Percentiles rank a stretch among this genome's conserved stretches.
These are phyloP conservation scores for Hydriomena furcata DNA, from an alignment of 2,888 invertebrate species.

Conservation along the genomic window DNA sequence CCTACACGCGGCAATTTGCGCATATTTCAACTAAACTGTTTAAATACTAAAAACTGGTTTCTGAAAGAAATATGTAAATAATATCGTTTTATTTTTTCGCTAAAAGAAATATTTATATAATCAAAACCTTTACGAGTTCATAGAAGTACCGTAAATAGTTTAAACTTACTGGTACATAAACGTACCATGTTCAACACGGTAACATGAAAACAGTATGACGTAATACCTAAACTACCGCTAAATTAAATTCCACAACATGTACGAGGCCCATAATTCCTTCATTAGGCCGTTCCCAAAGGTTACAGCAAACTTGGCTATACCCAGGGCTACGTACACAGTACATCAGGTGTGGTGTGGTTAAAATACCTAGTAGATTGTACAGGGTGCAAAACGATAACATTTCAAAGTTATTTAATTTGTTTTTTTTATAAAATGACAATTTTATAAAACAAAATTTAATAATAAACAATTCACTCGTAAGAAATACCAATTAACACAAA, in stretches of 20 bases:
- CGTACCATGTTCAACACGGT: not conserved
- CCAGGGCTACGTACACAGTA: conserved; percentile 38
- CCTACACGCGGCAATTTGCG: too few relatives aligned
- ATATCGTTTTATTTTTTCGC: too few relatives aligned
- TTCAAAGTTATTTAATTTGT: not conserved
- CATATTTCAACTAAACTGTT: too few relatives aligned
- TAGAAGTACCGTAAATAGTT: too few relatives aligned
- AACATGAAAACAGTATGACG: conserved; percentile 16
- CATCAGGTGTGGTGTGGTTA: conserved; percentile 66
- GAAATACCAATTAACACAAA: too few relatives aligned
- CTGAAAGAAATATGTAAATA: too few relatives aligned
- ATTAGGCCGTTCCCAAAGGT: conserved; percentile 30
- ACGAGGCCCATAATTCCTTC: conserved; percentile 26
- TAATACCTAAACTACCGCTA: conserved; percentile 22
- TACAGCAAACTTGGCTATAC: conserved; percentile 30
- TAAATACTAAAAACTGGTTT: too few relatives aligned
- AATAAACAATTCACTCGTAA: too few relatives aligned
- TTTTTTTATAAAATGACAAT: too few relatives aligned
- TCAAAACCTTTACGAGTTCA: too few relatives aligned
- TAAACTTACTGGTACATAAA: not conserved
- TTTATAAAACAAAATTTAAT: too few relatives aligned
- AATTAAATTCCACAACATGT: conserved; percentile 30
- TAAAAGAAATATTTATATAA: too few relatives aligned
- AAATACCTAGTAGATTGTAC: conserved; percentile 56
- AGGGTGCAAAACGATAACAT: conserved; percentile 20